A percentile compares a stretch with the other conserved stretches of the same genome.
These are phyloP conservation scores for Rhabditophanes sp. DNA, from an alignment of 2,888 invertebrate genomes.

Conservation along the genomic window DNA sequence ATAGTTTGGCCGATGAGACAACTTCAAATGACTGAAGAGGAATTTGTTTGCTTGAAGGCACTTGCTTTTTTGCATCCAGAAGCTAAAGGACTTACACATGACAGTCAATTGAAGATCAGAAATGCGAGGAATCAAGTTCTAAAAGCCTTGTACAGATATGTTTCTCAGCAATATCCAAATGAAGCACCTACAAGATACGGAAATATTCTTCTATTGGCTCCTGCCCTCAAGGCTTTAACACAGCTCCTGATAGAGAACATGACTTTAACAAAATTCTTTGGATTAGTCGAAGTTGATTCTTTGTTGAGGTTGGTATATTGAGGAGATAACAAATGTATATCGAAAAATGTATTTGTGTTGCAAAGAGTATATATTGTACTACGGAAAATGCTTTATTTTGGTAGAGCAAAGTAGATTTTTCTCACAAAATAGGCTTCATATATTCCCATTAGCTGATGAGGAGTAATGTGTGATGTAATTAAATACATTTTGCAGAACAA, in stretches of 20 bases:
- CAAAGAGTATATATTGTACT: too few species aligned
- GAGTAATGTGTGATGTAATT: too few species aligned
- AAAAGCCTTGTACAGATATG: conserved; percentile 40
- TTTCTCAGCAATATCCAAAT: conserved; percentile 34
- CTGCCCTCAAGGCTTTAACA: conserved; percentile 40
- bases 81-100: conserved; percentile 29
- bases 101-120: conserved; percentile 27
- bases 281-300: conserved; percentile 39
- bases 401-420: too few species aligned
- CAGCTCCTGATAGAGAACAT: conserved; percentile 42
- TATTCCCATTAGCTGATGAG: too few species aligned
- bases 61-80: conserved; percentile 91
- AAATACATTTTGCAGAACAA: too few species aligned
- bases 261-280: conserved; percentile 42
- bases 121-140: conserved; percentile 40
- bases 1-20: conserved; percentile 83
- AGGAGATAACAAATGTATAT: too few species aligned
- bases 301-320: too few species aligned
- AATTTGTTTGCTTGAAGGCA: conserved; percentile 92
- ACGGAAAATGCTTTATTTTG: too few species aligned
- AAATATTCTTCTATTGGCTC: conserved; percentile 34
- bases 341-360: too few species aligned
- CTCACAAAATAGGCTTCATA: too few species aligned
- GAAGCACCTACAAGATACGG: conserved; percentile 40
- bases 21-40: conserved; percentile 88